These are phyloP conservation scores for Thyatira batis DNA, from an alignment of 2,888 invertebrate genomes.

Conservation along the genomic window DNA sequence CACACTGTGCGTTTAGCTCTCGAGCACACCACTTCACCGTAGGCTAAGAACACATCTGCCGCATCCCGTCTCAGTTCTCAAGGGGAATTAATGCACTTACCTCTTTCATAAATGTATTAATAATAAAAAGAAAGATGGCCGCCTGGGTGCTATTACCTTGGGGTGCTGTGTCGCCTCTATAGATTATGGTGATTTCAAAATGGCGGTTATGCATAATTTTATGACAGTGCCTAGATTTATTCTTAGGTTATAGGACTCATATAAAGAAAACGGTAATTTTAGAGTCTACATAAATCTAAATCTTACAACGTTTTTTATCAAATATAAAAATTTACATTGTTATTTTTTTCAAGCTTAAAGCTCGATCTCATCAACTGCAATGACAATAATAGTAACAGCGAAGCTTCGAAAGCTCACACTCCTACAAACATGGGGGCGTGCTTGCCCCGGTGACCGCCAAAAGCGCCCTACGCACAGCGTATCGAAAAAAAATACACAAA, in stretches of 20 bases:
- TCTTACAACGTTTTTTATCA: no score
- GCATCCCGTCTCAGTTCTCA: constrained; percentile 24
- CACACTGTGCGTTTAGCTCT: constrained; percentile 1
- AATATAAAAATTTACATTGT: no score
- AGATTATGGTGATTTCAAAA: neutral
- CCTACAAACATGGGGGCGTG: constrained; percentile 52
- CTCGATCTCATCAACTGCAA: no score
- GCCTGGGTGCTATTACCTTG: constrained; percentile 53
- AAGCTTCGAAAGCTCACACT: constrained; percentile 36
- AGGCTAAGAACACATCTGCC: constrained; percentile 31
- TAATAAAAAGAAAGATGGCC: constrained; percentile 63
- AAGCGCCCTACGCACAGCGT: constrained; percentile 59
- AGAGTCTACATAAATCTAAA: no score
- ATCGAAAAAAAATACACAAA: constrained; percentile 68
- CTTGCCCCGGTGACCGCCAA: constrained; percentile 76
- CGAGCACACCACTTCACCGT: constrained; percentile 13
- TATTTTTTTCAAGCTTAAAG: no score
- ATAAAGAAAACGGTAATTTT: no score
- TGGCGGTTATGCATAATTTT: neutral
- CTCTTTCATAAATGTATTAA: constrained; percentile 65
- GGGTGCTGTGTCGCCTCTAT: neutral
- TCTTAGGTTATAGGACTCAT: no score
- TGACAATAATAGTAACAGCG: neutral
- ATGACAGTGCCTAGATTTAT: no score
- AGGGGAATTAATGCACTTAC: constrained; percentile 58